Conservation (phyloP, 2,797 vertebrate genomes). For the Sebastes elongatus region DNA sequence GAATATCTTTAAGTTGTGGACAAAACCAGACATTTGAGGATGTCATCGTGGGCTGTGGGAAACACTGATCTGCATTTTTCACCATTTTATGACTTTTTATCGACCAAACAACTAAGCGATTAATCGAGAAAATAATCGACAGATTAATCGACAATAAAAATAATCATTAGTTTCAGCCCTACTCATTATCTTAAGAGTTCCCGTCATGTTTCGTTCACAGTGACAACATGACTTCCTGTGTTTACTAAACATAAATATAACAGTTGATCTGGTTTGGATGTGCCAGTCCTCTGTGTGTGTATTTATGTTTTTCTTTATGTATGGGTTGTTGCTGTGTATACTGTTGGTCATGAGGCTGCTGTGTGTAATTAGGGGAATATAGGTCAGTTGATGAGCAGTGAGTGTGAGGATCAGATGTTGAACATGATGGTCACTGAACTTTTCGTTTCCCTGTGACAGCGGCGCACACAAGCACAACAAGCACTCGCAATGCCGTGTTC, state of each 20-base stretch:
- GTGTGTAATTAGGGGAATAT: slow-evolving; percentile 79
- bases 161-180: too few relatives aligned
- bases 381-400: slow-evolving; percentile 81
- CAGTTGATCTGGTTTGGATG: slow-evolving; percentile 16
- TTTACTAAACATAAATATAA: slow-evolving; percentile 5
- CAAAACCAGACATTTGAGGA: too few relatives aligned
- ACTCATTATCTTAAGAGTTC: background rate
- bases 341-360: slow-evolving; percentile 48
- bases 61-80: too few relatives aligned
- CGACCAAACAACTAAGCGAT: too few relatives aligned
- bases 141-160: too few relatives aligned
- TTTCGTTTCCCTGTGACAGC: slow-evolving; percentile 3
- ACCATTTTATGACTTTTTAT: too few relatives aligned
- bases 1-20: too few relatives aligned
- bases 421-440: slow-evolving; percentile 74
- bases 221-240: background rate
- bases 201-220: background rate
- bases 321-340: slow-evolving; percentile 38
- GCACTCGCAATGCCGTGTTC: slow-evolving; percentile 10
- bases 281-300: slow-evolving; percentile 7
- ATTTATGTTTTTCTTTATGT: slow-evolving; percentile 25
- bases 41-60: too few relatives aligned
- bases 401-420: slow-evolving; percentile 79
- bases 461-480: slow-evolving; percentile 3
- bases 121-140: too few relatives aligned